Conservation (phyloP, 2,797 vertebrate species). For the Dryobates pubescens region DNA sequence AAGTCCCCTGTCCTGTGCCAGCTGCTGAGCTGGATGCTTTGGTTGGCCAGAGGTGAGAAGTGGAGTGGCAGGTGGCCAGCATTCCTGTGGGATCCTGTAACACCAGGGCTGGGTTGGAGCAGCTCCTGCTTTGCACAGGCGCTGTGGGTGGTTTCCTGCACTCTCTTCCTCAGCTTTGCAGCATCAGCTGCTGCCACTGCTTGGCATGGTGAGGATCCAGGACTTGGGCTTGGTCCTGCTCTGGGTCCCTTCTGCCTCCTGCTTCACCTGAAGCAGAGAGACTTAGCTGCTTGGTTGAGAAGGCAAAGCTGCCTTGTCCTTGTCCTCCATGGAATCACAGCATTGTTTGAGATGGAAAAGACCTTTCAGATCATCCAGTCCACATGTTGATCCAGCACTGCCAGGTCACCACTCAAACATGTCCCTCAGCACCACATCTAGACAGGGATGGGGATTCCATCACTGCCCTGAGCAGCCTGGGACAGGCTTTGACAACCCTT, state of each 20-base stretch:
- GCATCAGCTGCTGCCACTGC: neutral
- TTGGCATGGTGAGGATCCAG: neutral
- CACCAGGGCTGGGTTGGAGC: no score
- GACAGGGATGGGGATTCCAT: no score
- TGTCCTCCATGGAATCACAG: no score
- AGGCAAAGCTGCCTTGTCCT: neutral
- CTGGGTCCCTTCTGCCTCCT: neutral
- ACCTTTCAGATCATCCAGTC: no score
- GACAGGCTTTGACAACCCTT: no score
- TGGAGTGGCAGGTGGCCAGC: neutral
- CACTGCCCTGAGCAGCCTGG: no score
- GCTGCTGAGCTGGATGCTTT: neutral
- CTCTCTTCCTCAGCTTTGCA: neutral
- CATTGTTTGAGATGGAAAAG: no score
- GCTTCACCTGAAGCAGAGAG: neutral
- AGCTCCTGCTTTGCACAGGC: neutral
- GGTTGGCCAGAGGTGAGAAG: neutral
- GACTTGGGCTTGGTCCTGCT: neutral
- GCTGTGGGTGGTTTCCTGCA: neutral
- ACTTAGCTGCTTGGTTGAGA: fast-evolving
- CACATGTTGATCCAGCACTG: no score
- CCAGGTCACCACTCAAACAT: no score
- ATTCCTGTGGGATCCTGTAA: neutral
- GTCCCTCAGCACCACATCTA: no score
- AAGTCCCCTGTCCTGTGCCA: neutral